Percentiles rank a stretch among this genome's conserved stretches.
These are phyloP conservation scores for Rhinichthys klamathensis DNA, from an alignment of 2,113 vertebrate genomes.

Conservation along the genomic window DNA sequence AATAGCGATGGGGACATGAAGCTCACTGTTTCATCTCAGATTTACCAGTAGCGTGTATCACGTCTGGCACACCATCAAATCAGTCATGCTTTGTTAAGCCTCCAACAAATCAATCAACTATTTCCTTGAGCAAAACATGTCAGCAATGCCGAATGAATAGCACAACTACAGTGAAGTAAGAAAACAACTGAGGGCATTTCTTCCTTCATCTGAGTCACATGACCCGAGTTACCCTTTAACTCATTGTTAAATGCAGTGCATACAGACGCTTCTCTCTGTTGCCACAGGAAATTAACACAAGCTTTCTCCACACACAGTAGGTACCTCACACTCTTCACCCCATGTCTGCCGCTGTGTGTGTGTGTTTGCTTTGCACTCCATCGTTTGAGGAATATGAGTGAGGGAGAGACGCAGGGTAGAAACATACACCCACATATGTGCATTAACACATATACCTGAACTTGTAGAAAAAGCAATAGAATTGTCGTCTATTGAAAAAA, in stretches of 20 bases:
- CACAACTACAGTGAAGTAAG: neutral
- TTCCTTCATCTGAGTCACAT: constrained; percentile 44
- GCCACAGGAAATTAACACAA: constrained; percentile 59
- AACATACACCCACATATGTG: constrained; percentile 51
- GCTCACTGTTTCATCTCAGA: neutral
- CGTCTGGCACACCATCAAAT: neutral
- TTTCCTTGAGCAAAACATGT: neutral
- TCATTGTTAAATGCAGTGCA: constrained; percentile 35
- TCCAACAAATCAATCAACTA: constrained; percentile 29
- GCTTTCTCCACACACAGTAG: constrained; percentile 44
- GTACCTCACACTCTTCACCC: constrained; percentile 49
- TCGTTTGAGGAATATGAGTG: constrained; percentile 49
- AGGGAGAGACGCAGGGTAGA: constrained; percentile 16
- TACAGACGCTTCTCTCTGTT: constrained; percentile 36
- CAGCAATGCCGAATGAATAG: neutral
- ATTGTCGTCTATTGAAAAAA: neutral
- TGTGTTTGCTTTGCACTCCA: constrained; percentile 67
- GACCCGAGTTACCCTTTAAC: constrained; percentile 43
- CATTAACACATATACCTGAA: constrained; percentile 48
- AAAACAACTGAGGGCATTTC: constrained; percentile 34
- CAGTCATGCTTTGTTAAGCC: constrained; percentile 18
- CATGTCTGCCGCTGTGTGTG: constrained; percentile 58
- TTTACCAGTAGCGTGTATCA: constrained; percentile 15
- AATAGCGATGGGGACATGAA: neutral
- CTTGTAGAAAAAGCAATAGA: constrained; percentile 32